Evolutionary conservation across 2,797 vertebrate species (phyloP), one percentile per base, ranked within the genome.

Genomic region (Paguma larvata): DNA sequence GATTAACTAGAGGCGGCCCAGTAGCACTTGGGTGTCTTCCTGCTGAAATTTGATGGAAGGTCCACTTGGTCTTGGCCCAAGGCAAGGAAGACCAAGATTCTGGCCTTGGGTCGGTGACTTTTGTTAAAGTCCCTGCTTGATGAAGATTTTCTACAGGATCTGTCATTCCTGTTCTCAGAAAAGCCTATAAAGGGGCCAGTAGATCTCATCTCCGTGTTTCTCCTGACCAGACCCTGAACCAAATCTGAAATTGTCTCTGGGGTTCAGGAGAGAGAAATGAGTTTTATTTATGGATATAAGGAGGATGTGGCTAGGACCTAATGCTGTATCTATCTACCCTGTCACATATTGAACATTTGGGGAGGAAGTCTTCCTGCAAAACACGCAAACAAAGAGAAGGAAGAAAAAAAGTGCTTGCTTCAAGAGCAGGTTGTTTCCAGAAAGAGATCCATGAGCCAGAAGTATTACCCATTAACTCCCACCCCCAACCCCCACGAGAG

Each of bases 21-120:
- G 6, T 77, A 63, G 53, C 1, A 14, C 51, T 15, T 13, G 32
- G 1, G 2, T 51, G 30, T 94, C 56, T 86, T 91, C 46, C 13
- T 84, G 93, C 19, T 90, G 89, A 73, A 92, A 78, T 89, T 38
- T 89, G 44, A 56, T 85, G 65, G 67, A 65, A 77, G 65, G 23
- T 68, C 70, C 16, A 63, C 34, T 72, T 78, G 79, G 16, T 10
- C 23, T 92, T 84, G 83, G 62, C 41, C 46, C 38, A 63, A 51
- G 30, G 44, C 70, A 73, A 75, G 9, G 53, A 63, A 85, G 67
- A 92, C 16, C 21, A 82, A 93, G 51, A 86, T 27, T 23, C 38
- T 44, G 21, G n/a, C 41, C 13, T 2, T 32, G 44, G 48, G 72
- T 95, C 77, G 6, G 7, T 34, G 53, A 59, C n/a, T 75, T 86